Conservation (phyloP, 2,113 vertebrate species). For the Climacteris rufus region DNA sequence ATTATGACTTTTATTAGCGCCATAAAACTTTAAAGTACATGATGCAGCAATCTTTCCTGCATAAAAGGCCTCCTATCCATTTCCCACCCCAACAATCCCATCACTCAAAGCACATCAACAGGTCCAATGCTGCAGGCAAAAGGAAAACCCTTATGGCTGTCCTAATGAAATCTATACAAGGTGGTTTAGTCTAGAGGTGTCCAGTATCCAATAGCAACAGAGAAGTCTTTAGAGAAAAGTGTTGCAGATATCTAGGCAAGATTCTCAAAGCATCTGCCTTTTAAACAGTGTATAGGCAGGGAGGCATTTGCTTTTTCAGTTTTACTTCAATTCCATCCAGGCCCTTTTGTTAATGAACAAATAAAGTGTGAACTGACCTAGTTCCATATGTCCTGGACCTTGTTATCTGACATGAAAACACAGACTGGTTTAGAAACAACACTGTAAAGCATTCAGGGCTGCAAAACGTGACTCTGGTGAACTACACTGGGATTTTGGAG, state of each 20-base stretch:
- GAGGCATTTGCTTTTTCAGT: background rate
- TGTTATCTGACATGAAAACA: background rate
- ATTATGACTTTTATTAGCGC: background rate
- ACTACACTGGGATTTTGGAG: background rate
- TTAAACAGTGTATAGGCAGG: background rate
- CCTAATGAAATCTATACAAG: background rate
- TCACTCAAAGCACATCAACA: background rate
- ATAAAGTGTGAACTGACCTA: background rate
- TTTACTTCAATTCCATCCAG: background rate
- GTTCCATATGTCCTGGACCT: background rate
- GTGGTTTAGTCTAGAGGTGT: background rate
- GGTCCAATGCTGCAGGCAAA: background rate
- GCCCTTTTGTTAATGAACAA: background rate
- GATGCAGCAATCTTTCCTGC: background rate
- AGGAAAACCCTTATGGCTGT: background rate
- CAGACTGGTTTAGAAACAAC: background rate
- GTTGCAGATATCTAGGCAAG: background rate
- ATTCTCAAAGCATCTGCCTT: background rate
- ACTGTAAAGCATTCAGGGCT: background rate
- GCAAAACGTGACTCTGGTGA: background rate
- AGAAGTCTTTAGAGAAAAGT: background rate
- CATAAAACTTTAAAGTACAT: background rate
- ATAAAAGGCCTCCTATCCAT: background rate
- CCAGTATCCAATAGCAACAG: background rate
- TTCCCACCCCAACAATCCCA: background rate